Evolutionary conservation across 2,888 invertebrate species (phyloP), one percentile per base, ranked within the genome.

Genomic region (Trissoscelio sp.): DNA sequence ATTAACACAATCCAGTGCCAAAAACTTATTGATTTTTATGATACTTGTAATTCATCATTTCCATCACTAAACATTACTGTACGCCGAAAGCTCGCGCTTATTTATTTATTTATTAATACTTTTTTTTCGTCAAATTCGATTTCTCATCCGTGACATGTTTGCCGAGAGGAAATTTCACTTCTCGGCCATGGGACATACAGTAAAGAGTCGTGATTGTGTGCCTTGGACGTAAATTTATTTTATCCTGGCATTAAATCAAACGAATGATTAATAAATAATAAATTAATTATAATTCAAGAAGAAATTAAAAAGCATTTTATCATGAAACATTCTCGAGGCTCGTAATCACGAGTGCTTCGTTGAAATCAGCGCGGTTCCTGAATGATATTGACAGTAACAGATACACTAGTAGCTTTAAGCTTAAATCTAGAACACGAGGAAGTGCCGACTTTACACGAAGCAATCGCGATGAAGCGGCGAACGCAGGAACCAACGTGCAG

Each of bases 1-100:
- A 73, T 31, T 74, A 74, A 74, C 57, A 74, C 55, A 44, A 48
- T 55, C 16, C 14, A 14, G 14, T 14, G 4, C 14, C 14, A 14
- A 2, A 42, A 42, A 14, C 14, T 14, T 55, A 74, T 18, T 22
- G 16, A 58, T 34, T 31, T 57, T 46, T 20, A 22, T 4, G 18
- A 60, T 53, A 58, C 42, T 69, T 57, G 46, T 58, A 73, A 42
- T 34, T 67, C 46, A 58, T 79, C 66, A 67, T 67, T 79, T 48
- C 42, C 73, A 73, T 79, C 73, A 67, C 28, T 72, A 42, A 66
- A 89, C 89, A 90, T 89, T n/a, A 86, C 86, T 88, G 85, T 87
- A 87, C 83, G 87, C 86, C 85, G 84, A 85, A 86, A 87, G 83
- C 85, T 87, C 87, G 88, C 84, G 88, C 89, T 89, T 88, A 83